phyloP scores from a whole-genome alignment of 2,797 vertebrate genomes.

The Macropodus opercularis region DNA sequence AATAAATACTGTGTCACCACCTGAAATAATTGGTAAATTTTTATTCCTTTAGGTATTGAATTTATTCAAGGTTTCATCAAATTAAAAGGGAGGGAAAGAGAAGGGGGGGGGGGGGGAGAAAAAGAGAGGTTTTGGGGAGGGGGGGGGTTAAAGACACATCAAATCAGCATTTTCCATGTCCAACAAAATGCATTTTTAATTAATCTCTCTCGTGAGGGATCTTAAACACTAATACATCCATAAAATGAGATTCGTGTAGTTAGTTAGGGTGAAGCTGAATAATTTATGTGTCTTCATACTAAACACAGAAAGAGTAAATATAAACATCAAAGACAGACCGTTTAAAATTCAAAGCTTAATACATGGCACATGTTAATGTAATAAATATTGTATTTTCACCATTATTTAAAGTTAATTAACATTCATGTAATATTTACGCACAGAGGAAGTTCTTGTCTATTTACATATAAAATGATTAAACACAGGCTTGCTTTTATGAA shows the following conservation, averaged over 20 bases:
- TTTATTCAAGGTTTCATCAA: slow-evolving; percentile 79
- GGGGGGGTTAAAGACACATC: slow-evolving; percentile 51
- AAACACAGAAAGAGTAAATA: slow-evolving; percentile 81
- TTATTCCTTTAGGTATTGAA: slow-evolving; percentile 80
- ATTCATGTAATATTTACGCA: slow-evolving; percentile 82
- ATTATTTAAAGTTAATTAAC: slow-evolving; percentile 85
- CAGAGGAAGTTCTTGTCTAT: slow-evolving; percentile 76
- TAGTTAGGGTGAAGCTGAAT: slow-evolving; percentile 80
- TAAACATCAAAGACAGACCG: slow-evolving; percentile 81
- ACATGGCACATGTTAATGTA: slow-evolving; percentile 70
- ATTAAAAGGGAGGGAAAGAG: slow-evolving; percentile 65
- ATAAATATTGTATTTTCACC: slow-evolving; percentile 82
- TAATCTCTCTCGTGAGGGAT: slow-evolving; percentile 85
- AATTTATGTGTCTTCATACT: slow-evolving; percentile 77
- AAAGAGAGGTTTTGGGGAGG: background rate
- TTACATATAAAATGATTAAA: slow-evolving; percentile 80
- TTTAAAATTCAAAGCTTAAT: slow-evolving; percentile 76
- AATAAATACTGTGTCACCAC: slow-evolving; percentile 83
- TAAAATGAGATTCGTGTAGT: slow-evolving; percentile 81
- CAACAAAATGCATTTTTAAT: slow-evolving; percentile 88
- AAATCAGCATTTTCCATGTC: slow-evolving; percentile 85
- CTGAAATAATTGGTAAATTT: slow-evolving; percentile 84
- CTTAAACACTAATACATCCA: slow-evolving; percentile 82
- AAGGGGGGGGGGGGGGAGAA: background rate
- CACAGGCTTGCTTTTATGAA: slow-evolving; percentile 62